These are phyloP conservation scores for Aurelia coerulea DNA, from an alignment of 30 jellyfish, hydroid and myxozoan species.

Conservation along the genomic window DNA sequence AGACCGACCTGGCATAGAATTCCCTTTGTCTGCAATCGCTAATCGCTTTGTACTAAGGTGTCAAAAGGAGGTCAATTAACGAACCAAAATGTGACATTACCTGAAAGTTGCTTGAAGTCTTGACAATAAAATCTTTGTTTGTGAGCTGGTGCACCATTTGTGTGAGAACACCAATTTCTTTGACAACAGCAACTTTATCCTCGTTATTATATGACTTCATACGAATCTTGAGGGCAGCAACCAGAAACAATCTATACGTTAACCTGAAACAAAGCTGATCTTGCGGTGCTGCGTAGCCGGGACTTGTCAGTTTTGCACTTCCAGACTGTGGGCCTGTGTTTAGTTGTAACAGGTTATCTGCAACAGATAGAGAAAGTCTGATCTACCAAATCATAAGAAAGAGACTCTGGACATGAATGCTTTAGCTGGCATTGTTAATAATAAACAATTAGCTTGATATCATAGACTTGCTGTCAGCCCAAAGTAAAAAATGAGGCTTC, in stretches of 20 bases:
- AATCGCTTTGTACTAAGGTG: too few species aligned
- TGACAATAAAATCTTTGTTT: slow-evolving; percentile 26
- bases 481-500: too few species aligned
- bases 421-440: too few species aligned
- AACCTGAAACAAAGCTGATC: slow-evolving; percentile 44
- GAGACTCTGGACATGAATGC: too few species aligned
- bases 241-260: slow-evolving; percentile 5
- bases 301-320: slow-evolving; percentile 53
- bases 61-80: too few species aligned
- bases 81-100: not conserved
- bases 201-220: slow-evolving; percentile 35
- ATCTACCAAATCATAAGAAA: not conserved
- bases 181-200: slow-evolving; percentile 4
- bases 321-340: slow-evolving; percentile 29
- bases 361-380: not conserved
- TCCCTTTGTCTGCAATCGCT: too few species aligned
- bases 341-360: slow-evolving; percentile 5
- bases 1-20: too few species aligned
- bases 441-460: too few species aligned
- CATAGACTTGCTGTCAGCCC: too few species aligned
- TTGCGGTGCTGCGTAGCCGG: slow-evolving; percentile 33
- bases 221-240: slow-evolving; percentile 31
- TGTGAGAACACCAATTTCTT: slow-evolving; percentile 7
- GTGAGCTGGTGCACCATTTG: not conserved
- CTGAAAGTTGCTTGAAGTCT: slow-evolving; percentile 64